A percentile compares a stretch with the other conserved stretches of the same genome.
phyloP scores from a whole-genome alignment of 2,888 invertebrate species.

The Caenorhabditis sp. region DNA sequence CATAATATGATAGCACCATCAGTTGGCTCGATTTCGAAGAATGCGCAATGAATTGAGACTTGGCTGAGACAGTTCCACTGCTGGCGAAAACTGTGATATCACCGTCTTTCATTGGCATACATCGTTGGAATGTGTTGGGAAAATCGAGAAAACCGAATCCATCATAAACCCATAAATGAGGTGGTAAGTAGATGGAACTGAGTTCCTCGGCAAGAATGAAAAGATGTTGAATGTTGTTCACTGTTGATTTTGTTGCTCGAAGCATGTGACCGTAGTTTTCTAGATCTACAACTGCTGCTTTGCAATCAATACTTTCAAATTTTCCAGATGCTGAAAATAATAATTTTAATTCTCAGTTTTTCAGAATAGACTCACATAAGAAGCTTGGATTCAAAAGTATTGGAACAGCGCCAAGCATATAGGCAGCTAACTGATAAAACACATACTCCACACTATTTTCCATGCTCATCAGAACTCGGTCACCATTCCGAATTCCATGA shows the following conservation, averaged over 20 bases:
- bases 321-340: slow-evolving; percentile 31
- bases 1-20: slow-evolving; percentile 28
- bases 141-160: slow-evolving; percentile 46
- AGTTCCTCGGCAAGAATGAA: slow-evolving; percentile 46
- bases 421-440: slow-evolving; percentile 34
- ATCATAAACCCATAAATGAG: slow-evolving; percentile 43
- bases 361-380: slow-evolving; percentile 18
- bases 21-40: slow-evolving; percentile 19
- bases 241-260: slow-evolving; percentile 7
- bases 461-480: slow-evolving; percentile 40
- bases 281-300: slow-evolving; percentile 38
- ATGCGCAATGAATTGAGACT: slow-evolving; percentile 32
- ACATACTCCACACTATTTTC: slow-evolving; percentile 47
- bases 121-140: slow-evolving; percentile 7
- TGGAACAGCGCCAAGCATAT: slow-evolving; percentile 39
- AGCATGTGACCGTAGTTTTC: slow-evolving; percentile 43
- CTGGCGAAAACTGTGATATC: slow-evolving; percentile 15
- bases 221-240: slow-evolving; percentile 29
- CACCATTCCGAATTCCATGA: slow-evolving; percentile 37
- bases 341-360: no score
- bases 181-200: slow-evolving; percentile 29
- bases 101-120: slow-evolving; percentile 5
- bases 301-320: slow-evolving; percentile 25
- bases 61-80: slow-evolving; percentile 15
- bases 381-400: slow-evolving; percentile 42